Base-by-base conservation (phyloP, 2,888 invertebrate species). In the Cryptus armator region DNA sequence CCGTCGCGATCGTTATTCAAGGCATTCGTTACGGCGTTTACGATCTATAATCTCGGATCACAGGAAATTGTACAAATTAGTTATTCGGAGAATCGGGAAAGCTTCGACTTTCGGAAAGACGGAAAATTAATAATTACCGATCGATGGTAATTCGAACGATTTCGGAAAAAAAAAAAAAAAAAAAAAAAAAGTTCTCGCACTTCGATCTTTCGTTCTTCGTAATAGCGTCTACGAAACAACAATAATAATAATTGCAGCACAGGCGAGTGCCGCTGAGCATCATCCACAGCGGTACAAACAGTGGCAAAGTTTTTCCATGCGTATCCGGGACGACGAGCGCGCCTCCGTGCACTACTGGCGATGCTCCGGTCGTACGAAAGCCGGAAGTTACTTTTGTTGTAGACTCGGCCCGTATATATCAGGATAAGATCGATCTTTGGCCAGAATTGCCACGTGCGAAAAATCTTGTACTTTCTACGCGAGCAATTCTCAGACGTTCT, bases 271-370 rank as follows among this genome's bases (percentile, higher is more conserved):
- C 5, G 59, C 1, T 59, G 12, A 59, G 29, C 29, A 29, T 59
- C 12, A 24, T 24, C 53, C 19, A 29, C 70, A n/a, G 46, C 14
- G 43, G 29, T 46, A 24, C 32, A 48, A 64, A 51, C 64, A 64
- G 64, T 66, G 75, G 66, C 75, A 75, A 64, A 66, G 51, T 75
- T 75, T 59, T 75, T 75, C 37, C 75, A 75, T 64, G 75, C 75
- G 75, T 66, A 75, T 75, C 75, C 75, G 75, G 75, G 43, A 66
- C 75, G 48, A 53, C 75, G 75, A 64, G 43, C 14, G 12, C 24
- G 14, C 37, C 37, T 16, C 37, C 64, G 43, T 37, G 64, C 64
- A 37, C 48, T 37, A 48, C 48, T 37, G 64, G 37, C 75, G 75
- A 64, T 62, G 48, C 48, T 32, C 46, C 37, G 75, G 43, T 75